These are phyloP conservation scores for Neotoxoptera formosana DNA, from an alignment of 1,140 invertebrate species.

Conservation along the genomic window DNA sequence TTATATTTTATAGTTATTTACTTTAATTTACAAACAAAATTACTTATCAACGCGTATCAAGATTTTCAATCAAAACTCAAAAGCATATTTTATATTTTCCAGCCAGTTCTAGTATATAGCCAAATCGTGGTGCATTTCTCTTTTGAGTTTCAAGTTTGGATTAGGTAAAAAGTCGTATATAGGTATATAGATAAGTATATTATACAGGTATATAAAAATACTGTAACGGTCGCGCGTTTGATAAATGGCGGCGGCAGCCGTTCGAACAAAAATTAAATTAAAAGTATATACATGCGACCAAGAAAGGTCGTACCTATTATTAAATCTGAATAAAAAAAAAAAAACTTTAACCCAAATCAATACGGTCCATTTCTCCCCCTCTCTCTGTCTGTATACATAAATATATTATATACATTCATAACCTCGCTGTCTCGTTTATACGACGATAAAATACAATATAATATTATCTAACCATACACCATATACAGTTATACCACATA, in stretches of 20 bases:
- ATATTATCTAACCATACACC: constrained; percentile 12
- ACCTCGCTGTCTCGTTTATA: background rate
- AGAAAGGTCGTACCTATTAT: background rate
- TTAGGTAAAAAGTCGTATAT: background rate
- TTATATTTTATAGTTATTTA: background rate
- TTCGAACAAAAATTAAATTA: constrained; percentile 21
- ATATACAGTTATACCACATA: background rate
- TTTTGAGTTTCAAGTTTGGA: background rate
- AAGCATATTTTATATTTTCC: background rate
- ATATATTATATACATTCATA: background rate
- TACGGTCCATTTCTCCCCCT: background rate
- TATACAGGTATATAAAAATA: background rate
- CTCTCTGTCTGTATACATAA: background rate
- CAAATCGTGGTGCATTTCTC: background rate
- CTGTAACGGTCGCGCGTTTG: background rate
- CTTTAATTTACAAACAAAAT: background rate
- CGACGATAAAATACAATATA: constrained; percentile 2
- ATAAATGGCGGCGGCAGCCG: background rate
- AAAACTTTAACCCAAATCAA: constrained; percentile 18
- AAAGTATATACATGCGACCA: constrained; percentile 11
- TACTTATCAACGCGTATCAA: background rate
- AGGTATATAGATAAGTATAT: background rate
- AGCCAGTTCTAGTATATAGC: background rate
- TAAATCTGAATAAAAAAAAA: background rate
- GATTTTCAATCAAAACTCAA: background rate